Base-by-base conservation (phyloP, 1,140 invertebrate genomes). In the Drosophila truncata region DNA sequence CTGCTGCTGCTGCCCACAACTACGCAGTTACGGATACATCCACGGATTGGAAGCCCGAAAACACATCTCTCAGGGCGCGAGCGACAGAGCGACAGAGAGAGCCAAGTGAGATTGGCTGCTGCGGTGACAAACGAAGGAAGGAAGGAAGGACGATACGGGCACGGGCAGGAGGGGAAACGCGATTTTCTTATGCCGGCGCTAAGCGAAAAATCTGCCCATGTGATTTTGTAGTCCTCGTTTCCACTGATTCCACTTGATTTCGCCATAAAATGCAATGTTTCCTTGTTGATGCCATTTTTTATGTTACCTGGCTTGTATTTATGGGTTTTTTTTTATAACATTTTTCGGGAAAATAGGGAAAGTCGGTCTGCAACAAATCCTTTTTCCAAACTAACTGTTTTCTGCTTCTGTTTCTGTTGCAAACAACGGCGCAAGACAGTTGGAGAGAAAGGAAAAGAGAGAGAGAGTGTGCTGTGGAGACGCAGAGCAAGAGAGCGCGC, bases 21-120 rank as follows among this genome's bases (percentile, higher is more conserved):
- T 58, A 79, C 65, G 73, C 75, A 78, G 72, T 77, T 81, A 87
- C 79, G 83, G 84, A 87, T 87, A 87, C 84, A 87, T 87, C 84
- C 84, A 87, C 84, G 84, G 72, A 78, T 80, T 86, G 80, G 82
- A 66, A 60, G 55, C 39, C 50, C 59, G 60, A 41, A 78, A 67
- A 50, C 66, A 78, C 49, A 74, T 31, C 33, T 41, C 54, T 46
- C 80, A 60, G 73, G 57, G 55, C 57, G 55, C 58, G 78, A 82
- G 72, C 72, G 60, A n/a, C n/a, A 70, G 41, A 31, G n/a, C 27
- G 27, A 50, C 27, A 76, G 64, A 79, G 72, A 49, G 57, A 20
- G n/a, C n/a, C n/a, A 7, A 66, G 49, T 23, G 41, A 77, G 54
- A 59, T 61, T 57, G 69, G 69, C 69, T 71, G 66, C 69, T 72